Percentiles rank a stretch among this genome's conserved stretches.
Conservation (phyloP, 2,113 vertebrate genomes). For the Gobio gobio region DNA sequence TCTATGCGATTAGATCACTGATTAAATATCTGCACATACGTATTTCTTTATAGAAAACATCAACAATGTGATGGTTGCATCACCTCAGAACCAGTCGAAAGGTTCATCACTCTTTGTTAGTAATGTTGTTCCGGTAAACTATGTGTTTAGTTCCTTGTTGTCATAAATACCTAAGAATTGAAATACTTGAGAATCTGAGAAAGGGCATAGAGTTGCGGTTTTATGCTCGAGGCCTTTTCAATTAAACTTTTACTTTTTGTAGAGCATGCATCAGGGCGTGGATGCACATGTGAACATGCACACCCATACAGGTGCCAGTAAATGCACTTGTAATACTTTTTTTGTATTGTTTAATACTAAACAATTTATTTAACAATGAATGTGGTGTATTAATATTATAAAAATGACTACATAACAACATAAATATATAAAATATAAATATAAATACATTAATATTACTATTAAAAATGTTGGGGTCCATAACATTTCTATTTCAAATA, state of each 20-base stretch:
- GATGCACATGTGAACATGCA: neutral
- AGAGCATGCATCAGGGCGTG: neutral
- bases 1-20: neutral
- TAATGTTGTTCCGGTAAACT: neutral
- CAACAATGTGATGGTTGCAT: neutral
- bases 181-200: too few relatives aligned
- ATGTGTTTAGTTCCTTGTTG: neutral
- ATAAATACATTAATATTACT: too few relatives aligned
- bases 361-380: too few relatives aligned
- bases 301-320: neutral
- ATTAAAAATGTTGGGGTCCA: too few relatives aligned
- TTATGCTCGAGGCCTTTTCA: slow-evolving; percentile 15
- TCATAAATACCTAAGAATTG: neutral
- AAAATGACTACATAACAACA: too few relatives aligned
- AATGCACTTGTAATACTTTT: neutral
- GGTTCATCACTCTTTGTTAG: neutral
- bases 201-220: neutral
- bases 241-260: neutral
- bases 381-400: too few relatives aligned
- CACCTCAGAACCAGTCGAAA: neutral
- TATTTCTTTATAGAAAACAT: neutral
- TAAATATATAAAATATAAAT: too few relatives aligned
- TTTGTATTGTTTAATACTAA: neutral
- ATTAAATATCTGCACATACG: neutral
- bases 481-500: too few relatives aligned